Evolutionary conservation across 2,113 vertebrate genomes (phyloP).

Genomic region (Illadopsis cleaveri): DNA sequence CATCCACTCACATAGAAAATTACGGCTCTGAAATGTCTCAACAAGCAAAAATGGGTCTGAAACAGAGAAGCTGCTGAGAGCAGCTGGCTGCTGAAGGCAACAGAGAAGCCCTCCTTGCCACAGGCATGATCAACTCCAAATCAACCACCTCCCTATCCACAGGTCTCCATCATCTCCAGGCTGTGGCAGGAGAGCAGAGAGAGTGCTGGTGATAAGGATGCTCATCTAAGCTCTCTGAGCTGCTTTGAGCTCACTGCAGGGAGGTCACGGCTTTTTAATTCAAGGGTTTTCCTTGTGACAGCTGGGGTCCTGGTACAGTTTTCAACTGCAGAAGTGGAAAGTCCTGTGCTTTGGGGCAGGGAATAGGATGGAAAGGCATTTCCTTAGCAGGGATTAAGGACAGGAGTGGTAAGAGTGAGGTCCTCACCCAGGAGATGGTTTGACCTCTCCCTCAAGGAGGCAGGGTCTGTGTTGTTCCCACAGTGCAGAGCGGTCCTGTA

Average conservation of each 20-base stretch:
- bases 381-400: background rate
- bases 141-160: background rate
- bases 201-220: rapidly evolving
- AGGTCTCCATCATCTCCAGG: background rate
- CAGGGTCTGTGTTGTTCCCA: background rate
- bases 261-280: background rate
- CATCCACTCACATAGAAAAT: background rate
- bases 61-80: background rate
- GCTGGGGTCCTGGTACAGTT: background rate
- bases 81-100: background rate
- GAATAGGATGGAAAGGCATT: background rate
- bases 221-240: background rate
- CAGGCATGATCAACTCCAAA: rapidly evolving
- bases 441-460: rapidly evolving
- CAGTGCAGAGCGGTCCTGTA: background rate
- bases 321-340: background rate
- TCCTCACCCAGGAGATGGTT: background rate
- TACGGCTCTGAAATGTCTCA: background rate
- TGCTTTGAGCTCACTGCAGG: background rate
- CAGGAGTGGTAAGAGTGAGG: background rate
- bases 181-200: background rate
- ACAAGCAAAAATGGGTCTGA: background rate
- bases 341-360: background rate
- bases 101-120: background rate
- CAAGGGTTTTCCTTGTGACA: background rate